Conservation (phyloP, 1,140 invertebrate species). For the Harlomillsia oculata region DNA sequence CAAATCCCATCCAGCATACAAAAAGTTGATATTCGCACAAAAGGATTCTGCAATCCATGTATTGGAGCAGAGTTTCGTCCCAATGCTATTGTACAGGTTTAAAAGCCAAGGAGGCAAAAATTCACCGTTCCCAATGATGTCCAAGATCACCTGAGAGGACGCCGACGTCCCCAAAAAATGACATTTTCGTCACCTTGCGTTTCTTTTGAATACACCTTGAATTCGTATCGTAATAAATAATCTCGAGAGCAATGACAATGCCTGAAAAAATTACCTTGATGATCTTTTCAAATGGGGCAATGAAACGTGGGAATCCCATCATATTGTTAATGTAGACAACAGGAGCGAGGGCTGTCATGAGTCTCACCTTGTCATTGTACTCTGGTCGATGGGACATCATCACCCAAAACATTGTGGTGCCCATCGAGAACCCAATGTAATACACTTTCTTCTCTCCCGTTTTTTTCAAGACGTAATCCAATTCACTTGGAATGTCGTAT, state of each 20-base stretch:
- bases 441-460: slow-evolving; percentile 36
- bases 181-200: too few relatives aligned
- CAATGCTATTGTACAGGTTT: slow-evolving; percentile 15
- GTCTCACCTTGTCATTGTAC: slow-evolving; percentile 46
- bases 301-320: slow-evolving; percentile 36
- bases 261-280: slow-evolving; percentile 4
- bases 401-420: slow-evolving; percentile 49
- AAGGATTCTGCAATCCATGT: slow-evolving; percentile 19
- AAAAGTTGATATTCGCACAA: slow-evolving; percentile 24
- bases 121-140: slow-evolving; percentile 16
- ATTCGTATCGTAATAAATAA: too few relatives aligned
- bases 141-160: slow-evolving; percentile 12
- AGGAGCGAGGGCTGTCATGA: slow-evolving; percentile 45
- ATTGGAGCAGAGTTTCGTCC: slow-evolving; percentile 20
- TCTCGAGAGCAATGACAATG: too few relatives aligned
- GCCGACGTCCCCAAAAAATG: too few relatives aligned
- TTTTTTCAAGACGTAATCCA: slow-evolving; percentile 24
- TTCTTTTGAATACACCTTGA: neutral
- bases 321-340: slow-evolving; percentile 42
- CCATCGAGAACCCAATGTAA: slow-evolving; percentile 61
- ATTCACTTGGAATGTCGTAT: slow-evolving; percentile 40
- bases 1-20: slow-evolving; percentile 29
- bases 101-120: slow-evolving; percentile 26
- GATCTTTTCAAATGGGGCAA: slow-evolving; percentile 11
- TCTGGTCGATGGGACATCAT: slow-evolving; percentile 49